Base-by-base conservation (phyloP, 2,888 invertebrate species). In the Drosophila percnosoma region DNA sequence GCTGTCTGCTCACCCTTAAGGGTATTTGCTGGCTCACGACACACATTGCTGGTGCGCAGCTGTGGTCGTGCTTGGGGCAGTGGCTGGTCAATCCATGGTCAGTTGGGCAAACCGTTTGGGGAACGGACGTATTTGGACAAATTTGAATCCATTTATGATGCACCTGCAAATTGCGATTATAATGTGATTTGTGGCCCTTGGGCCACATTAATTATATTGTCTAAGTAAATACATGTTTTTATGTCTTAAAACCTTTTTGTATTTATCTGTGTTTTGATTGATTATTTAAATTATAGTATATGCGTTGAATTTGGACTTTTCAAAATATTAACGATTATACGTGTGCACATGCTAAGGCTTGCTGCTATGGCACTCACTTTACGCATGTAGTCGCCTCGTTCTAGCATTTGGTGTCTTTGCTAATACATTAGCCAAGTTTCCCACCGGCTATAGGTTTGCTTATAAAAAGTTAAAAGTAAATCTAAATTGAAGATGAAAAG, bases 61-160 rank as follows among this genome's bases (percentile, higher is more conserved):
- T 95, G 96, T 86, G 95, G 95, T 21, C 92, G 94, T 40, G 89
- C 98, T 18, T 96, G 96, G 95, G 96, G 96, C 0, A 94, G 95
- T 90, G 98, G 98, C 18, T 96, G 95, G 94, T 97, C 97, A 93
- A 95, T 95, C 85, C 97, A 97, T 93, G 96, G 96, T 2, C 98
- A 98, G 90, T 92, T 98, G 53, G 96, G 85, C 8, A 57, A 48
- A 4, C 80, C 63, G 40, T 10, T 57, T 2, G 11, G 48, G 15
- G 57, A 65, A 13, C 61, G 34, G 33, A 10, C 53, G 1, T 89
- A 73, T 53, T 42, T 75, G 36, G 91, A 91, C 63, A 48, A 57
- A 27, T 91, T 87, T 80, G 68, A 92, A 92, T 73, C 83, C 89
- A 15, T 84, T 74, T 48, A 45, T 11, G 57, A 75, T 27, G 36